Base-by-base conservation (phyloP, 2,888 invertebrate species). In the Chaetogeoica ovagalla region DNA sequence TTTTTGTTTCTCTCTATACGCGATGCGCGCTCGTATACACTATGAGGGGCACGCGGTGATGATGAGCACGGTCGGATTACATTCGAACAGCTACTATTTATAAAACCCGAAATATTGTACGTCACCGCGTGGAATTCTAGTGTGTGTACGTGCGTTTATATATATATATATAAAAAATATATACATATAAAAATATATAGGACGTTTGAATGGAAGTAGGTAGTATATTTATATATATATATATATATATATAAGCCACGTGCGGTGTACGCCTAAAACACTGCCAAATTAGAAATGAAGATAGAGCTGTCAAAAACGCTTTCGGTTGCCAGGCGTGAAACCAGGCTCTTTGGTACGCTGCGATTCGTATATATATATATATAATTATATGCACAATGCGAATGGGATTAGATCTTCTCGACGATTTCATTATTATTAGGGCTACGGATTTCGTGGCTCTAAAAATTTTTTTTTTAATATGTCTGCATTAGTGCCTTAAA, bases 61-160 rank as follows among this genome's bases (percentile, higher is more conserved):
- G 62, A n/a, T 3, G 52, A 60, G 68, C 11, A 21, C 62, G 70
- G 62, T 77, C 70, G 63, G 55, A 71, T 79, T 79, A 79, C 79
- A 57, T 71, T 43, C 63, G 62, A 23, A 63, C 52, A 19, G 57
- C 70, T 79, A 79, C 70, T 79, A 79, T 79, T 79, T 79, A 70
- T 79, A 79, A 79, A 71, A 52, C 43, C 63, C 79, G 63, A 79
- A 79, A 79, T 79, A 79, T 65, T 55, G 79, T 57, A 79, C 63
- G 63, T 63, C 62, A 37, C 19, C 70, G 17, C 39, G 30, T 30
- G 30, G 55, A 43, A 59, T 66, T 21, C 39, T 39, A 19, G 23
- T 2, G 63, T 21, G 21, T 4, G 6, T 3, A n/a, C 6, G 19
- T 15, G 74, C 30, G 17, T 21, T 15, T 43, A n/a, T 60, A 6